Evolutionary conservation across 1,140 invertebrate species (phyloP).

Genomic region (Aradophagus sp.): DNA sequence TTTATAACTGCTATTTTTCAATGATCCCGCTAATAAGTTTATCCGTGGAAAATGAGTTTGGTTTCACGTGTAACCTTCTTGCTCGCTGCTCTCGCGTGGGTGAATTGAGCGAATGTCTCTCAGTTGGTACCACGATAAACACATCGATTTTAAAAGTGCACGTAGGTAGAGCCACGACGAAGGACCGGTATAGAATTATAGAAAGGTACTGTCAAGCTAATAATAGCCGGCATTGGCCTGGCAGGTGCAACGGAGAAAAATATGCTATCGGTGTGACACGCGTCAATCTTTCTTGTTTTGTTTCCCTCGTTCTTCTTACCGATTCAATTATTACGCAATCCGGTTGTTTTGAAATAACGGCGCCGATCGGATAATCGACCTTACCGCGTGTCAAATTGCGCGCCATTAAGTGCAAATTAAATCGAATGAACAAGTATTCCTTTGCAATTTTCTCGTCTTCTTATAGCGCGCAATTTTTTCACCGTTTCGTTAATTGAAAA

Average conservation of each 20-base stretch:
- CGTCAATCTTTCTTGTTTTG: constrained; percentile 43
- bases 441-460: no score
- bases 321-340: constrained; percentile 29
- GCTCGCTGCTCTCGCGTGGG: constrained; percentile 55
- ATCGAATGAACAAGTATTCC: no score
- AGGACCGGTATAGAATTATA: constrained; percentile 54
- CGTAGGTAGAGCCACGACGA: constrained; percentile 54
- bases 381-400: background rate
- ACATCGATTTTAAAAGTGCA: constrained; percentile 44
- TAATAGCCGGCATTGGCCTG: constrained; percentile 60
- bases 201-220: constrained; percentile 60
- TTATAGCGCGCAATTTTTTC: no score
- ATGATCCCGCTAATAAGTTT: no score
- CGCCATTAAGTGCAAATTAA: background rate
- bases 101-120: constrained; percentile 55
- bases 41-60: no score
- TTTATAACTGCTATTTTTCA: no score
- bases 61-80: no score
- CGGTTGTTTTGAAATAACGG: constrained; percentile 9
- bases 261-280: constrained; percentile 40
- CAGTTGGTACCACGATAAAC: constrained; percentile 50
- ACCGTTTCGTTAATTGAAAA: no score
- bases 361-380: background rate
- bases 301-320: constrained; percentile 14
- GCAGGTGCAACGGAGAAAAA: constrained; percentile 56